Conservation (phyloP, 2,113 vertebrate genomes). For the Mormyrus iriodes region DNA sequence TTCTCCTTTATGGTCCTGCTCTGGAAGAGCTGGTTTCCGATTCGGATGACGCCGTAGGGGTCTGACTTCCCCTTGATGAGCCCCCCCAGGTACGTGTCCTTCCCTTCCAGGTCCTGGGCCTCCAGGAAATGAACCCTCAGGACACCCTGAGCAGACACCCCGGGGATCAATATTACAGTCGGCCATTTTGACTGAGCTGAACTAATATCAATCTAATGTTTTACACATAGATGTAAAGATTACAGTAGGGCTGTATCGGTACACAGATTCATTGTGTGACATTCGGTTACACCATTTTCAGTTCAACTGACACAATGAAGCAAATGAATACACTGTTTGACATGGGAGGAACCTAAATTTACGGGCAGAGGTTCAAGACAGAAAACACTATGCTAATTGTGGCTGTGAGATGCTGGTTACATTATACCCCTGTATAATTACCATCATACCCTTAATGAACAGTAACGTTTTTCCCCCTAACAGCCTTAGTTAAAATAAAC, state of each 20-base stretch:
- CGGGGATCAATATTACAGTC: neutral
- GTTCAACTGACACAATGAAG: neutral
- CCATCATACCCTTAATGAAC: neutral
- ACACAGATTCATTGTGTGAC: neutral
- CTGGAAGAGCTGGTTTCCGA: constrained; percentile 88
- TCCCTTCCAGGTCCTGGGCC: constrained; percentile 88
- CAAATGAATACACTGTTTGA: neutral
- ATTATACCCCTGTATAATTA: neutral
- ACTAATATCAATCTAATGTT: neutral
- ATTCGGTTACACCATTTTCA: neutral
- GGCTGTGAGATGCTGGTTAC: neutral
- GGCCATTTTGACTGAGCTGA: neutral
- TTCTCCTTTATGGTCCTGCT: constrained; percentile 91
- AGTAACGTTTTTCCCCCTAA: neutral
- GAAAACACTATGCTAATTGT: neutral
- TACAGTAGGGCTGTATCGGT: neutral
- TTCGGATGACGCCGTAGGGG: constrained; percentile 84
- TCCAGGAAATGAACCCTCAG: constrained; percentile 91
- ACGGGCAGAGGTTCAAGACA: neutral
- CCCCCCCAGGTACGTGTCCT: constrained; percentile 88
- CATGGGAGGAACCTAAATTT: neutral
- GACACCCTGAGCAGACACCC: constrained; percentile 70
- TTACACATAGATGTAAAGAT: neutral
- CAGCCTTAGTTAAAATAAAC: neutral
- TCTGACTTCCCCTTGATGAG: constrained; percentile 94